phyloP scores from a whole-genome alignment of 2,797 vertebrate genomes.

The Esox lucius region DNA sequence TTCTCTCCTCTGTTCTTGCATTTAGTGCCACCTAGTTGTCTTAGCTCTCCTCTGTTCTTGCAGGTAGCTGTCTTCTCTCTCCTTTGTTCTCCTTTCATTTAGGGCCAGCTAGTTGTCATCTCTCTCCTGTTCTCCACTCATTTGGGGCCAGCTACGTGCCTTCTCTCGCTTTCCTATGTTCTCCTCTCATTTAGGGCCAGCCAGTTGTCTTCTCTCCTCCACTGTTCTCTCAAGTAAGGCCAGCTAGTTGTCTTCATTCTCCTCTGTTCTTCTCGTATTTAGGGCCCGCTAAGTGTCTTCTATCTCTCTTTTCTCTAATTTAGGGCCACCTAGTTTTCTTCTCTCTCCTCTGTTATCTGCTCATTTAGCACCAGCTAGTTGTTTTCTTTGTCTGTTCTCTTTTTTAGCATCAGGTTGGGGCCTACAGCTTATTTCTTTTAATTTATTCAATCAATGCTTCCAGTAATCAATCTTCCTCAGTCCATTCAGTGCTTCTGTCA shows the following conservation, averaged over 20 bases:
- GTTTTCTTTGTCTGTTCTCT: too few relatives aligned
- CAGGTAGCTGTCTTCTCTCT: not conserved
- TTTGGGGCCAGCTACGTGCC: not conserved
- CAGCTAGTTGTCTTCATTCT: constrained; percentile 31
- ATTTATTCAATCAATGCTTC: too few relatives aligned
- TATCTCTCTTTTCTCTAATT: too few relatives aligned
- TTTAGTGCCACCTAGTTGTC: too few relatives aligned
- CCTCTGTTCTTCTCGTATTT: constrained; percentile 27
- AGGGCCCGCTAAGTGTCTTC: constrained; percentile 21
- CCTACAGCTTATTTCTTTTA: too few relatives aligned
- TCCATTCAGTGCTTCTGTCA: too few relatives aligned
- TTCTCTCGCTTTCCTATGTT: not conserved
- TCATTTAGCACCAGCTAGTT: too few relatives aligned
- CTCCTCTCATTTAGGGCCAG: not conserved
- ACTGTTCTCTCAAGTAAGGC: too few relatives aligned
- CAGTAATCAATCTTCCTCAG: too few relatives aligned
- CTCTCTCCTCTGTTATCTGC: too few relatives aligned
- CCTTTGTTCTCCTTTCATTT: not conserved
- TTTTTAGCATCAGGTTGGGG: not conserved
- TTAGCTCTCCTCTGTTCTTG: too few relatives aligned
- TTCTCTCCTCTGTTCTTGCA: constrained; percentile 10
- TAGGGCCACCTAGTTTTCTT: not conserved
- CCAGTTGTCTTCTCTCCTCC: constrained; percentile 1
- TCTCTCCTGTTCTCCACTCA: too few relatives aligned
- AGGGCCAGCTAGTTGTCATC: not conserved